Conservation (phyloP, 2,888 invertebrate species). For the Pristionchus maxplancki region DNA sequence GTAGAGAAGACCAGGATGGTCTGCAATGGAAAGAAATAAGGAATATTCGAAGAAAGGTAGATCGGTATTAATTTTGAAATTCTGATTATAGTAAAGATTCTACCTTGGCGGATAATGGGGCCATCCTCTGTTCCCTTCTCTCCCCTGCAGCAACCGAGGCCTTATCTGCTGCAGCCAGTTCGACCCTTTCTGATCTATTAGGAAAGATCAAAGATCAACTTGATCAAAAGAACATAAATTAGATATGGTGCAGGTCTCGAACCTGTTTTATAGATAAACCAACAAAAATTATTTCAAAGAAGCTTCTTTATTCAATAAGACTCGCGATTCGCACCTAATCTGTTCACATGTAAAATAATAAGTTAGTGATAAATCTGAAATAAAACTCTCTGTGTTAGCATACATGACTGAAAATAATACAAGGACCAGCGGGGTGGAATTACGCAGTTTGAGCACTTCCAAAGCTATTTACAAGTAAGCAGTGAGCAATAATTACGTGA, state of each 20-base stretch:
- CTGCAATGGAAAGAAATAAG: not conserved
- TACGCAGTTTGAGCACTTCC: constrained; percentile 22
- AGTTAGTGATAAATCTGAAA: constrained; percentile 28
- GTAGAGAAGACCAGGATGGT: not conserved
- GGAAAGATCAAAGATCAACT: not conserved
- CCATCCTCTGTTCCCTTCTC: constrained; percentile 5
- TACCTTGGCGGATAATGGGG: not conserved
- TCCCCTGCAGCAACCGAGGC: not conserved
- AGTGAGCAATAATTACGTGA: not conserved
- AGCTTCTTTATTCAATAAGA: not conserved
- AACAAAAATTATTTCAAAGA: not conserved
- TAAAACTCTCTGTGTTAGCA: constrained; percentile 38
- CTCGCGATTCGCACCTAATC: constrained; percentile 19
- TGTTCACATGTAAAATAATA: constrained; percentile 33
- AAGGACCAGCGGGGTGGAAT: not conserved
- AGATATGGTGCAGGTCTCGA: constrained; percentile 14
- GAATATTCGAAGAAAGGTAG: not conserved
- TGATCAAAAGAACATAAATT: not conserved
- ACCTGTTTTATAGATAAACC: not conserved
- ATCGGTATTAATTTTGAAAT: not conserved
- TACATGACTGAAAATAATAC: not conserved
- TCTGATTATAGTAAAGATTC: not conserved
- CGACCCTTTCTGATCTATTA: not conserved
- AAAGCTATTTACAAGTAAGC: constrained; percentile 21
- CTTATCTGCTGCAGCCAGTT: constrained; percentile 36